These are phyloP conservation scores for Danio tinwini DNA, from an alignment of 2,797 vertebrate genomes.

Conservation along the genomic window DNA sequence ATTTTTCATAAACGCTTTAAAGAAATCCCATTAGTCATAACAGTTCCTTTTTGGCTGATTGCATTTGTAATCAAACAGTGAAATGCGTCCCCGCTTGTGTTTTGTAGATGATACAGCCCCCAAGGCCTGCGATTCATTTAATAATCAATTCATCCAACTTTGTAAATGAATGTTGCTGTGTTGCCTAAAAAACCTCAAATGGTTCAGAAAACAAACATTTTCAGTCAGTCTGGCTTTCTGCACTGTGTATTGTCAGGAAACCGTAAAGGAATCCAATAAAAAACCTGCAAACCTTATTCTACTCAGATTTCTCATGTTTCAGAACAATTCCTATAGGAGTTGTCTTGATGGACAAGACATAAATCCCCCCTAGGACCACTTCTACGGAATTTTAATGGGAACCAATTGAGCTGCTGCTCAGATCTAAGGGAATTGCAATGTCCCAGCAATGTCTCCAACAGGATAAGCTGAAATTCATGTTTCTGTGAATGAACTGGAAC, in stretches of 20 bases:
- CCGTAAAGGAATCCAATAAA: too few relatives aligned
- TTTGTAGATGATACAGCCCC: conserved; percentile 21
- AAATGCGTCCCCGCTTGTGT: not conserved
- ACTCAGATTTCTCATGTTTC: too few relatives aligned
- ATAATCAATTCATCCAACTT: conserved; percentile 21
- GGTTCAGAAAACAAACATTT: not conserved
- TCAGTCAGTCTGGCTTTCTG: not conserved
- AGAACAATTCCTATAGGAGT: too few relatives aligned
- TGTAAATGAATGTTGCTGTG: not conserved
- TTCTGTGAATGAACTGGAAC: too few relatives aligned
- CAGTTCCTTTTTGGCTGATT: not conserved
- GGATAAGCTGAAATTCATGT: too few relatives aligned
- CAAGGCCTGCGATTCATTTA: conserved; percentile 1
- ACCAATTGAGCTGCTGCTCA: too few relatives aligned
- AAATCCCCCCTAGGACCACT: too few relatives aligned
- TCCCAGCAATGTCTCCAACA: too few relatives aligned
- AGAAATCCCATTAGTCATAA: not conserved
- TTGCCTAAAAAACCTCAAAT: not conserved
- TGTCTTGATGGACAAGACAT: too few relatives aligned
- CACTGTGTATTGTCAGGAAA: not conserved
- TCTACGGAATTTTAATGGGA: too few relatives aligned
- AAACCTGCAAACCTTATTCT: too few relatives aligned
- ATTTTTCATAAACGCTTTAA: not conserved
- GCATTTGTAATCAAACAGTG: conserved; percentile 26
- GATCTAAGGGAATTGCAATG: too few relatives aligned